A percentile compares a stretch with the other conserved stretches of the same genome.
phyloP scores from a whole-genome alignment of 1,140 invertebrate genomes.

The Drosophila insularis region DNA sequence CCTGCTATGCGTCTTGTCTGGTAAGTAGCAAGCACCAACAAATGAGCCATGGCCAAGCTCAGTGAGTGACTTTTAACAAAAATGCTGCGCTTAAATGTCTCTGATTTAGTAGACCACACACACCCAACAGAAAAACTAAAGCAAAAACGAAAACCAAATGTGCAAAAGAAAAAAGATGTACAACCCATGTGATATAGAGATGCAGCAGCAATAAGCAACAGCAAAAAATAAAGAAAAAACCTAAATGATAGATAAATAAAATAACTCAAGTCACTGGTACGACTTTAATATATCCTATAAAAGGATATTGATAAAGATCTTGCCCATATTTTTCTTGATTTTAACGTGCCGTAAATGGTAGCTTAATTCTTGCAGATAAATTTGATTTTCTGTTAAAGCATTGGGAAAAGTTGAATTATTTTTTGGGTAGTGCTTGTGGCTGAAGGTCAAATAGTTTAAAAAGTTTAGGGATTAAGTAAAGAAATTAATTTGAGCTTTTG shows the following conservation, averaged over 20 bases:
- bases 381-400: too few relatives aligned
- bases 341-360: too few relatives aligned
- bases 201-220: slow-evolving; percentile 9
- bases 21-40: slow-evolving; percentile 55
- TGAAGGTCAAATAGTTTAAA: too few relatives aligned
- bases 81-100: slow-evolving; percentile 76
- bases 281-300: background rate
- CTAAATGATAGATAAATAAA: background rate
- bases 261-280: background rate
- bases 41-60: slow-evolving; percentile 64
- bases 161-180: slow-evolving; percentile 35
- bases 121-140: background rate
- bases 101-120: slow-evolving; percentile 66
- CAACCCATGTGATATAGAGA: slow-evolving; percentile 60
- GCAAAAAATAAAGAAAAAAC: background rate
- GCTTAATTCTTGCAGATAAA: too few relatives aligned
- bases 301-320: too few relatives aligned
- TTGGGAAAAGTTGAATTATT: too few relatives aligned
- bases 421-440: too few relatives aligned
- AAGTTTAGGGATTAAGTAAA: too few relatives aligned
- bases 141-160: slow-evolving; percentile 29
- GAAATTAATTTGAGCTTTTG: too few relatives aligned
- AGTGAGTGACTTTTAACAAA: slow-evolving; percentile 72
- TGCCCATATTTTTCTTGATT: too few relatives aligned
- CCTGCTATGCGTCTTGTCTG: slow-evolving; percentile 60